These are phyloP conservation scores for Coptotermes formosanus DNA, from an alignment of 1,140 invertebrate genomes.

Conservation along the genomic window DNA sequence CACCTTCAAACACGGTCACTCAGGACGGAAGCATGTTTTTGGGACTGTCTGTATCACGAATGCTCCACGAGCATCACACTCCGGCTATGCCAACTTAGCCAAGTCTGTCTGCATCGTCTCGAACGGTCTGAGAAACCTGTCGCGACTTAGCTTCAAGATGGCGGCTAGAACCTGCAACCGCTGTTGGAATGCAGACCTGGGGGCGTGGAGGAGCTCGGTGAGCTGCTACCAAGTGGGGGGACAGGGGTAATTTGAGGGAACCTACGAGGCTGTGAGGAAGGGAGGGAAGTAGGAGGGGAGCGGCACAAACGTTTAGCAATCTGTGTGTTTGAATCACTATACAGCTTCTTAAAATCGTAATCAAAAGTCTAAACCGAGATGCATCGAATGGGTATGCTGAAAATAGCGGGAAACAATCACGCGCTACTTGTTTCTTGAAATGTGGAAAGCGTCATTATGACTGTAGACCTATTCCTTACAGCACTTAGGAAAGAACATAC, in stretches of 20 bases:
- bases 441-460: neutral
- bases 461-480: neutral
- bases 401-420: neutral
- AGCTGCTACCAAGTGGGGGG: neutral
- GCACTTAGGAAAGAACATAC: neutral
- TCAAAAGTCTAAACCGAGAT: neutral
- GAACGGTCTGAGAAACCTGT: conserved; percentile 4
- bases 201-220: conserved; percentile 27
- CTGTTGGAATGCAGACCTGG: conserved; percentile 26
- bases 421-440: neutral
- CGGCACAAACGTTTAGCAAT: conserved; percentile 18
- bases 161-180: conserved; percentile 5
- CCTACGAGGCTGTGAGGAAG: neutral
- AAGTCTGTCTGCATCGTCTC: conserved; percentile 13
- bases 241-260: conserved; percentile 25
- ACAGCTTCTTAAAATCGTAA: neutral
- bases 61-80: neutral
- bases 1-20: neutral
- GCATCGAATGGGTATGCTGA: neutral
- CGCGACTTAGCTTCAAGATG: conserved; percentile 26
- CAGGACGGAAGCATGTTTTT: neutral
- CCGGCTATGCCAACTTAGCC: conserved; percentile 8
- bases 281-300: neutral
- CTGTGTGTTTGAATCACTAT: conserved; percentile 22
- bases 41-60: neutral